A percentile compares a stretch with the other conserved stretches of the same genome.
phyloP scores from a whole-genome alignment of 1,140 invertebrate genomes.

The Batillaria attramentaria region DNA sequence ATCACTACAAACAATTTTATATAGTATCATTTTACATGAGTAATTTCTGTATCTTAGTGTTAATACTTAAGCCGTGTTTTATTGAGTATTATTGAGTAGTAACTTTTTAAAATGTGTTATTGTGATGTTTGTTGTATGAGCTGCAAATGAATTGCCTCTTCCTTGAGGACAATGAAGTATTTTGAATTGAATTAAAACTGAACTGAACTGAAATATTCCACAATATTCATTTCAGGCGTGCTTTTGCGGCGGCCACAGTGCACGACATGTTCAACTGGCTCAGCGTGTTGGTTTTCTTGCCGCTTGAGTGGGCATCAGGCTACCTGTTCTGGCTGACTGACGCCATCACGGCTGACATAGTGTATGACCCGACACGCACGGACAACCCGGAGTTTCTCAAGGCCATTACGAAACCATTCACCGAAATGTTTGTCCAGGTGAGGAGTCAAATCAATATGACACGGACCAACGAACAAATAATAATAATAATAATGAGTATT shows the following conservation, averaged over 20 bases:
- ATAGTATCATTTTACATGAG: no score
- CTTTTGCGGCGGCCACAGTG: constrained; percentile 77
- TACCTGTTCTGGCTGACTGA: constrained; percentile 69
- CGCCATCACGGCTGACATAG: constrained; percentile 65
- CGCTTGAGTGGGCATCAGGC: constrained; percentile 71
- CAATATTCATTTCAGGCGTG: constrained; percentile 73
- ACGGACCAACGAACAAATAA: no score
- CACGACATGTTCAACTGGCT: constrained; percentile 78
- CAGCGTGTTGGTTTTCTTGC: constrained; percentile 73
- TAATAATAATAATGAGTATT: no score
- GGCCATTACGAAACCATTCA: constrained; percentile 74
- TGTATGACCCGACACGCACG: constrained; percentile 49
- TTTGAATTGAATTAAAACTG: no score
- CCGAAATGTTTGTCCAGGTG: constrained; percentile 73
- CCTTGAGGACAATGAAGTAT: no score
- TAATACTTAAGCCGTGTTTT: no score
- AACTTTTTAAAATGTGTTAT: no score
- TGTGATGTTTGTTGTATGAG: no score
- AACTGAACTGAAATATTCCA: constrained; percentile 66
- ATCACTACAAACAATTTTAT: no score
- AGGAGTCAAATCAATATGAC: background rate
- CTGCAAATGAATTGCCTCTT: no score
- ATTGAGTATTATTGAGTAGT: no score
- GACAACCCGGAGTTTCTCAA: constrained; percentile 70
- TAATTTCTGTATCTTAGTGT: no score